phyloP scores from a whole-genome alignment of 2,797 vertebrate species.

The Hemitrygon akajei region DNA sequence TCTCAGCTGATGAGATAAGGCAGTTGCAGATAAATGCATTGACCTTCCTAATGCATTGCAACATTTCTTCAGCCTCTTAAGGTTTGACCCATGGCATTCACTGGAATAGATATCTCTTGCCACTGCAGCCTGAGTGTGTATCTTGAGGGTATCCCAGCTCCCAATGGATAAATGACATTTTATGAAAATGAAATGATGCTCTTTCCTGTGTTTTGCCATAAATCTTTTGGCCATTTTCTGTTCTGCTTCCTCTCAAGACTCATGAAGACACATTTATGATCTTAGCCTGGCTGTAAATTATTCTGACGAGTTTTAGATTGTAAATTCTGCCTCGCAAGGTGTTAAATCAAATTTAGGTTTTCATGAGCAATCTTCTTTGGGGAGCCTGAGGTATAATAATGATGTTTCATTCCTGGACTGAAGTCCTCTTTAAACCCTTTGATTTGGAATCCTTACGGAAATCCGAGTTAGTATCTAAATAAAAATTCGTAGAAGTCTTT shows the following conservation, averaged over 20 bases:
- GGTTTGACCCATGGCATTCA: no score
- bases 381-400: background rate
- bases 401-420: background rate
- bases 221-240: no score
- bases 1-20: no score
- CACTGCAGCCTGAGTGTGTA: no score
- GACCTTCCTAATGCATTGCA: no score
- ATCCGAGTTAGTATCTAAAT: background rate
- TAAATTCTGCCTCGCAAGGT: background rate
- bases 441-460: background rate
- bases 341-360: background rate
- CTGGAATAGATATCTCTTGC: no score
- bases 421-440: background rate
- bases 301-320: background rate
- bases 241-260: background rate
- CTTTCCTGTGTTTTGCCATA: no score
- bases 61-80: no score
- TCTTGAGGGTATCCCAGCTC: no score
- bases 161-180: no score
- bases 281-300: background rate
- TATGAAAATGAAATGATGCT: no score
- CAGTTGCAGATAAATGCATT: no score
- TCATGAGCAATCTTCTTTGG: background rate
- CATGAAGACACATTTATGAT: background rate
- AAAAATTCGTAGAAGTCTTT: background rate